These are phyloP conservation scores for Rhea americana DNA, from an alignment of 2,113 vertebrate species.

Conservation along the genomic window DNA sequence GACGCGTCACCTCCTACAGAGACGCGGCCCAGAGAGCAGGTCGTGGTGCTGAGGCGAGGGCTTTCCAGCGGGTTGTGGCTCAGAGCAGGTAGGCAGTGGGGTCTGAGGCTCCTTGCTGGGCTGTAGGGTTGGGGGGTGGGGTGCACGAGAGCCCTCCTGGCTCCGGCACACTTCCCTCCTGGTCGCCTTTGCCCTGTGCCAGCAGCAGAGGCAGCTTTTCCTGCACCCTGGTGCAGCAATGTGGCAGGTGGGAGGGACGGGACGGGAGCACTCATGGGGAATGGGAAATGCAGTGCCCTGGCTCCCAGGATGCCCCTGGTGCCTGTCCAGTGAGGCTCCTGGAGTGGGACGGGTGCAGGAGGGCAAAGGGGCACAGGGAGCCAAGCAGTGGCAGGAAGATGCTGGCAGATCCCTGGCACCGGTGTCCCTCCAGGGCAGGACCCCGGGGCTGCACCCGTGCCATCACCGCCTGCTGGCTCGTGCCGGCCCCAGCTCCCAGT, in stretches of 20 bases:
- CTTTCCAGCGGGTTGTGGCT: background rate
- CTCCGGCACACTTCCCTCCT: fast-evolving
- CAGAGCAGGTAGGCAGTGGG: background rate
- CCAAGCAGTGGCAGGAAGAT: too few species aligned
- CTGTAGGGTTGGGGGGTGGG: background rate
- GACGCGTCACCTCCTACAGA: background rate
- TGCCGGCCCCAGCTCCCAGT: too few species aligned
- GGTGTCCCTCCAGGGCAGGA: too few species aligned
- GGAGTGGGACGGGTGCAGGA: background rate
- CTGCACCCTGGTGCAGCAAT: too few species aligned
- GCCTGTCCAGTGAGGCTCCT: background rate
- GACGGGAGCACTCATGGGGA: background rate
- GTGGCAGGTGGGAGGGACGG: fast-evolving
- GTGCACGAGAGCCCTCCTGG: fast-evolving
- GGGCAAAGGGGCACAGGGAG: slow-evolving; percentile 20
- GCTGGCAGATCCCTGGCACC: too few species aligned
- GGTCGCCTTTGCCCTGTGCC: background rate
- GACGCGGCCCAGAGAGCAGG: background rate
- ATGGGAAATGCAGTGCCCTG: fast-evolving
- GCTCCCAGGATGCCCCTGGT: background rate
- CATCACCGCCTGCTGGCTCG: too few species aligned
- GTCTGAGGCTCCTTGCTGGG: fast-evolving
- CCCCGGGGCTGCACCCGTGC: too few species aligned
- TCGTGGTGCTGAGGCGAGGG: background rate
- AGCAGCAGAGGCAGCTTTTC: background rate